Conservation (phyloP, 2,888 invertebrate species). For the Clitarchus hookeri region DNA sequence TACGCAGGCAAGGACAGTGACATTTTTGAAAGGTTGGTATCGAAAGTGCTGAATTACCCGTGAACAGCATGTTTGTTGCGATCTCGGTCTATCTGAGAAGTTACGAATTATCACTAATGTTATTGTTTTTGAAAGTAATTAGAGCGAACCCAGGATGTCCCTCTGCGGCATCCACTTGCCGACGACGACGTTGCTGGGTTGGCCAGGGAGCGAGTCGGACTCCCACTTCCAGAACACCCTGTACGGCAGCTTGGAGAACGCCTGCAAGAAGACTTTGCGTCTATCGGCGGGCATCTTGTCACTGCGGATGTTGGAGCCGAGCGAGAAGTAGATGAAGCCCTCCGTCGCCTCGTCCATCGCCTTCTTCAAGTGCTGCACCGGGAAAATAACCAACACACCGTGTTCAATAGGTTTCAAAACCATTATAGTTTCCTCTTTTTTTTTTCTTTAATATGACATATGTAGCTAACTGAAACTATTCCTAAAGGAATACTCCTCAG, state of each 20-base stretch:
- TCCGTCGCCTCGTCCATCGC: conserved; percentile 15
- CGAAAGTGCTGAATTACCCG: too few species aligned
- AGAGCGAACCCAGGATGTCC: conserved; percentile 4
- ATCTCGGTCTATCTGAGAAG: too few species aligned
- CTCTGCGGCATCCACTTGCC: conserved; percentile 21
- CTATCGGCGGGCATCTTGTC: not conserved
- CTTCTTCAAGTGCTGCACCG: not conserved
- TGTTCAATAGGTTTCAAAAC: too few species aligned
- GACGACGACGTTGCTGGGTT: not conserved
- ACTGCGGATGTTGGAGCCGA: not conserved
- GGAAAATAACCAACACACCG: too few species aligned
- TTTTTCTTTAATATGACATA: too few species aligned
- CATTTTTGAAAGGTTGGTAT: too few species aligned
- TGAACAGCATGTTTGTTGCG: too few species aligned
- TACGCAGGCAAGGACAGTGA: too few species aligned
- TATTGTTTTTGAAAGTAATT: not conserved
- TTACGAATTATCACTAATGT: too few species aligned
- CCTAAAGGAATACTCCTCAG: too few species aligned
- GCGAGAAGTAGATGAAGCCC: conserved; percentile 17
- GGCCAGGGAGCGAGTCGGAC: conserved; percentile 8
- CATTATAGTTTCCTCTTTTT: too few species aligned
- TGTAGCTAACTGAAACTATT: too few species aligned
- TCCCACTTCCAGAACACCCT: conserved; percentile 21
- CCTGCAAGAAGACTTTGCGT: conserved; percentile 3
- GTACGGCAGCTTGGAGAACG: conserved; percentile 15